Evolutionary conservation across 2,797 vertebrate genomes (phyloP).

Genomic region (Microchirus variegatus): DNA sequence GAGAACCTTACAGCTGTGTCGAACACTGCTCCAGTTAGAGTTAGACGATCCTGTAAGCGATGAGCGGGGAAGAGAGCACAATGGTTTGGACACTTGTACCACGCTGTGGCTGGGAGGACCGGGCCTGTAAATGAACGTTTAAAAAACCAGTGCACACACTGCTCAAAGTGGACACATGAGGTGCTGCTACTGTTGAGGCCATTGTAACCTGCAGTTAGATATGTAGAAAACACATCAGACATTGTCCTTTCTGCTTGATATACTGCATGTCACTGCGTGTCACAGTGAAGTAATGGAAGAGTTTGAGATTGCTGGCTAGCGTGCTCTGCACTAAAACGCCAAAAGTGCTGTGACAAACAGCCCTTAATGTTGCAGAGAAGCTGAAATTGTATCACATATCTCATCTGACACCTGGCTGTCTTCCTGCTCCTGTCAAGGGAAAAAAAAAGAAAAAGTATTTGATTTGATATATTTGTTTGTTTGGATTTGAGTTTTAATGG

Average conservation of each 20-base stretch:
- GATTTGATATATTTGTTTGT: conserved; percentile 16
- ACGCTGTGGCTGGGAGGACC: conserved; percentile 25
- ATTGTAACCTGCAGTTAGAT: conserved; percentile 10
- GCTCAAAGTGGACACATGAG: not conserved
- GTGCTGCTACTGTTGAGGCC: not conserved
- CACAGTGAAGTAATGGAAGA: conserved; percentile 34
- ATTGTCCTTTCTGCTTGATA: conserved; percentile 36
- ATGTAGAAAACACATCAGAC: conserved; percentile 12
- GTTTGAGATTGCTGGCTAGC: conserved; percentile 40
- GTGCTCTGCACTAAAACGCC: conserved; percentile 16
- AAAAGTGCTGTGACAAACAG: conserved; percentile 46
- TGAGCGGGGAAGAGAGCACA: conserved; percentile 17
- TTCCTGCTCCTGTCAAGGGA: conserved; percentile 19
- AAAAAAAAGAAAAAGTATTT: conserved; percentile 9
- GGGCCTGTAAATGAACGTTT: not conserved
- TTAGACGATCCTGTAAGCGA: conserved; percentile 32
- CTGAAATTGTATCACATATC: conserved; percentile 22
- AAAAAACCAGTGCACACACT: conserved; percentile 1
- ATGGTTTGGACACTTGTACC: conserved; percentile 28
- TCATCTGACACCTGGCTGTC: conserved; percentile 32
- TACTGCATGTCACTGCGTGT: conserved; percentile 22
- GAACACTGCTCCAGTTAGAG: conserved; percentile 1
- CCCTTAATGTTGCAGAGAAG: conserved; percentile 31
- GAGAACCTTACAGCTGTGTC: conserved; percentile 33
- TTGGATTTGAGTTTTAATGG: not conserved